Percentiles rank a stretch among this genome's conserved stretches.
These are phyloP conservation scores for Neosilurus hyrtlii DNA, from an alignment of 2,797 vertebrate genomes.

Conservation along the genomic window DNA sequence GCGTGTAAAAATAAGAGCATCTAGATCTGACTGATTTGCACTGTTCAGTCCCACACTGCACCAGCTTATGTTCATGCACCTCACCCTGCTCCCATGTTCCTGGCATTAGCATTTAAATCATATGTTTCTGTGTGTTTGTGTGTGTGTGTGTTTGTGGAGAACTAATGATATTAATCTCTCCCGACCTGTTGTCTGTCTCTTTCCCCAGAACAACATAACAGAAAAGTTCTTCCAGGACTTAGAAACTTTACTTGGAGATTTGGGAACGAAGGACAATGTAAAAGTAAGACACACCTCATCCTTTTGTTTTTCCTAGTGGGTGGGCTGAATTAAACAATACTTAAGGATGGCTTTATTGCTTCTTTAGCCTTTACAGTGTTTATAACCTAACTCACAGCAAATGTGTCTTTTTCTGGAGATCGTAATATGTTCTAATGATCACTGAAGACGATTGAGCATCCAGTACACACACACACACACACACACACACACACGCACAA, in stretches of 20 bases:
- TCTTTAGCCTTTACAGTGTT: slow-evolving; percentile 11
- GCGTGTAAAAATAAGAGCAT: background rate
- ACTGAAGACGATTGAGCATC: slow-evolving; percentile 5
- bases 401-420: slow-evolving; percentile 18
- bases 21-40: slow-evolving; percentile 2
- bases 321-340: background rate
- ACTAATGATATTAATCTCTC: slow-evolving; percentile 18
- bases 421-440: slow-evolving; percentile 20
- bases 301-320: background rate
- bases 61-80: slow-evolving; percentile 34
- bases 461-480: background rate
- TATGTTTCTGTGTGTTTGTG: background rate
- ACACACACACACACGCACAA: background rate
- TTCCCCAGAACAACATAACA: slow-evolving; percentile 78
- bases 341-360: background rate
- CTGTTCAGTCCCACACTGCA: slow-evolving; percentile 29
- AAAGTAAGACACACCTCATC: slow-evolving; percentile 78
- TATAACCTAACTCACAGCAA: slow-evolving; percentile 9
- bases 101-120: slow-evolving; percentile 33
- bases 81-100: background rate
- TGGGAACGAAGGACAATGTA: slow-evolving; percentile 87
- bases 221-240: slow-evolving; percentile 80
- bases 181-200: slow-evolving; percentile 36
- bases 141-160: slow-evolving; percentile 5
- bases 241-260: slow-evolving; percentile 79